These are phyloP conservation scores for Prosopocoilus inquinatus DNA, from an alignment of 2,888 invertebrate genomes.

Conservation along the genomic window DNA sequence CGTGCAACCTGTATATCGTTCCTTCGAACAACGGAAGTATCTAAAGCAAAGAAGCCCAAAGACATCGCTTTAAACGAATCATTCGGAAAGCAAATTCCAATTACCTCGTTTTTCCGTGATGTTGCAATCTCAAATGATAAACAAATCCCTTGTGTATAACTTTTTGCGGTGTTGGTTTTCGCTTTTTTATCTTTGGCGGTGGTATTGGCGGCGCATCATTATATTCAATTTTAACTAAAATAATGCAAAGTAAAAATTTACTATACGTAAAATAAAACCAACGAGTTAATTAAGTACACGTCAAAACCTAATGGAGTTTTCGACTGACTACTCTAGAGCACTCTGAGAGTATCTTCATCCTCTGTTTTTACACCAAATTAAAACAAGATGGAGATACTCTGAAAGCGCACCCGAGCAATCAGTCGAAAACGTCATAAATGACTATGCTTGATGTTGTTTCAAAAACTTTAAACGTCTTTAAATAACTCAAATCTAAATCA, in stretches of 20 bases:
- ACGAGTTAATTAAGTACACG: no score
- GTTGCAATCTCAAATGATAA: slow-evolving; percentile 19
- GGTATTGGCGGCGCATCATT: not conserved
- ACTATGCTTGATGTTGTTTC: no score
- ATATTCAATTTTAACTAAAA: slow-evolving; percentile 14
- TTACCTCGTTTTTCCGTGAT: slow-evolving; percentile 19
- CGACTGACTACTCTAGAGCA: no score
- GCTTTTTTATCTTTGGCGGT: slow-evolving; percentile 9
- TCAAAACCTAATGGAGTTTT: no score
- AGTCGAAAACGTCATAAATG: no score
- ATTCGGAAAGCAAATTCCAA: not conserved
- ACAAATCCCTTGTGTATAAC: slow-evolving; percentile 24
- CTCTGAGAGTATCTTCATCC: no score
- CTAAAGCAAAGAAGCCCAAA: slow-evolving; percentile 21
- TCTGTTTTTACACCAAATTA: no score
- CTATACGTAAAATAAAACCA: no score
- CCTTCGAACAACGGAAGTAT: slow-evolving; percentile 33
- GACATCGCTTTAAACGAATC: not conserved
- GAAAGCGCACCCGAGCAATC: no score
- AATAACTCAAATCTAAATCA: no score
- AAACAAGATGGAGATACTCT: no score
- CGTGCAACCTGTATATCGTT: slow-evolving; percentile 30
- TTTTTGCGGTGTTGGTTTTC: slow-evolving; percentile 18
- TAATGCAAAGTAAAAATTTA: slow-evolving; percentile 1
- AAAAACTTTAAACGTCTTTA: no score